These are phyloP conservation scores for Acanthopleura granulata DNA, from an alignment of 2,888 invertebrate species.

Conservation along the genomic window DNA sequence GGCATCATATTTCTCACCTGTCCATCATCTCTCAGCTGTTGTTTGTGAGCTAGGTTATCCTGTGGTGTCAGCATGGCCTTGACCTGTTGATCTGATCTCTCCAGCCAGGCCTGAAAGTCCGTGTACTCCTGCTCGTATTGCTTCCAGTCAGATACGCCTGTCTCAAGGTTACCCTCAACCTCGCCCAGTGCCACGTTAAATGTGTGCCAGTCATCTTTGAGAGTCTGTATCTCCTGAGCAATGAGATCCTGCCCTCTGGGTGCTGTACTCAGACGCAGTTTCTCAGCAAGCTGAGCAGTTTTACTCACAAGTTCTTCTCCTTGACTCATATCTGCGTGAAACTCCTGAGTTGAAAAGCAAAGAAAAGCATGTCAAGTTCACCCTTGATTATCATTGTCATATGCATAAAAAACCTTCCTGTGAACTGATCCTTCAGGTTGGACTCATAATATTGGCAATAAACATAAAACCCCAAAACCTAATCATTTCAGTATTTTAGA, in stretches of 20 bases:
- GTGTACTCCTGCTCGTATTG: constrained; percentile 90
- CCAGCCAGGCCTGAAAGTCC: constrained; percentile 86
- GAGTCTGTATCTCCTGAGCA: constrained; percentile 55
- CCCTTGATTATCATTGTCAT: too few species aligned
- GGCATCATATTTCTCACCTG: constrained; percentile 40
- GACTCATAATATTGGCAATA: too few species aligned
- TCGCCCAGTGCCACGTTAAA: constrained; percentile 72
- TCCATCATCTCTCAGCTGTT: constrained; percentile 45
- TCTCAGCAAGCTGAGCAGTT: constrained; percentile 76
- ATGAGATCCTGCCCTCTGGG: constrained; percentile 60
- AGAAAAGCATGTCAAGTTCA: background rate
- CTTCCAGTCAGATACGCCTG: constrained; percentile 90
- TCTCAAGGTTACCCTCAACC: constrained; percentile 83
- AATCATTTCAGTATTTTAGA: too few species aligned
- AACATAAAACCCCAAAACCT: too few species aligned
- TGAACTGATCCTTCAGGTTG: too few species aligned
- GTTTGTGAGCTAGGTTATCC: constrained; percentile 49
- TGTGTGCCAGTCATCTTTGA: constrained; percentile 61
- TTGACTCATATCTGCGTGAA: constrained; percentile 74
- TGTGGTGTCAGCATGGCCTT: constrained; percentile 49
- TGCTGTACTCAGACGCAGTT: constrained; percentile 75
- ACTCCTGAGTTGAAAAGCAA: constrained; percentile 63
- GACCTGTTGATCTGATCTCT: constrained; percentile 48
- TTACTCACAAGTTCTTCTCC: constrained; percentile 76
- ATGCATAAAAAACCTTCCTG: too few species aligned